Conservation (phyloP, 2,888 invertebrate species). For the Girardia tigrina region DNA sequence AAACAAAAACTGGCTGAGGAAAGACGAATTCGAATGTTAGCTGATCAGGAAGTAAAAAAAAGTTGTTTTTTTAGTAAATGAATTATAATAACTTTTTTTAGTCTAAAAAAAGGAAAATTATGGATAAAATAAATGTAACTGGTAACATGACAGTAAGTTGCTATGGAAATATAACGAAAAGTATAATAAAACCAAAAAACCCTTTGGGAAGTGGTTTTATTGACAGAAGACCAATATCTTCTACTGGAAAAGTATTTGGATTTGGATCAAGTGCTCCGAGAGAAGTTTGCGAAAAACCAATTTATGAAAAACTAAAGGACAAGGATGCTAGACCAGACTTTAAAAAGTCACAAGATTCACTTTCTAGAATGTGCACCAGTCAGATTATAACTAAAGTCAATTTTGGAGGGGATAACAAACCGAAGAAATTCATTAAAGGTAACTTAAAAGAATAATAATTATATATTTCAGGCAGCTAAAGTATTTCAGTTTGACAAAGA, state of each 20-base stretch:
- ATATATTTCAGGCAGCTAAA: too few species aligned
- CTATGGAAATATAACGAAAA: neutral
- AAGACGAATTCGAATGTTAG: neutral
- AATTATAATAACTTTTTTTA: neutral
- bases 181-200: neutral
- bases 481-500: too few species aligned
- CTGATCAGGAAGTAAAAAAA: neutral
- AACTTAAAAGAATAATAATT: too few species aligned
- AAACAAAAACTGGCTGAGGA: slow-evolving; percentile 12
- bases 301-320: neutral
- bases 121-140: neutral
- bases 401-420: too few species aligned
- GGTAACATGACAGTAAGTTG: neutral
- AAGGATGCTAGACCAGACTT: neutral
- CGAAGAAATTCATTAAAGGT: too few species aligned
- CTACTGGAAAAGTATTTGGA: neutral
- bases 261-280: neutral
- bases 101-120: neutral
- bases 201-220: neutral
- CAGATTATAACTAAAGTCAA: neutral
- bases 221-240: neutral
- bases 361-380: neutral
- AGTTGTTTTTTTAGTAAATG: neutral
- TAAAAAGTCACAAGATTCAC: neutral
- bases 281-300: neutral